Evolutionary conservation across 2,888 invertebrate genomes (phyloP), one percentile per base, ranked within the genome.

Genomic region (Watsonalla cultraria): DNA sequence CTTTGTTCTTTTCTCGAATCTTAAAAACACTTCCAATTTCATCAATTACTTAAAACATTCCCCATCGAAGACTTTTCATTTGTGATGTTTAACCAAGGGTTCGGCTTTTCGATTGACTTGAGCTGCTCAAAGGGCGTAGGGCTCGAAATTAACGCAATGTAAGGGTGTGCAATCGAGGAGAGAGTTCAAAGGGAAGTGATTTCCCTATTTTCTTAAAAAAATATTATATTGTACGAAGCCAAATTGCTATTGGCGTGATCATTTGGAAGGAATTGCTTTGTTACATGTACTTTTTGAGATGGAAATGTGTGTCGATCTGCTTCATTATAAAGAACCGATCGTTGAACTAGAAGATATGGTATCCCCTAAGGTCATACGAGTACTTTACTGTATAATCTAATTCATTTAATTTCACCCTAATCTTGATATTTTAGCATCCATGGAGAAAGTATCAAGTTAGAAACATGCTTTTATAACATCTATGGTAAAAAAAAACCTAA

Each of bases 61-160:
- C 69, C 75, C 76, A 80, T 80, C 70, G 76, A 76, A 78, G 86
- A 85, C 84, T 88, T 90, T 87, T 86, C 89, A 86, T 88, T 88
- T 86, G 79, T 80, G 79, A 86, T 88, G 87, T 89, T 89, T 89
- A 89, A 88, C 88, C 84, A 84, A 85, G 82, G 85, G 84, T 84
- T 87, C 85, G 86, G 83, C 85, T 88, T 90, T 82, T 83, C 89
- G 87, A 86, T 86, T 88, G 88, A 88, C 84, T 87, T 83, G 89
- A 86, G 83, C 80, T 76, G 83, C 82, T 90, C 90, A 90, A 90
- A 89, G 88, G 84, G 79, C 80, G 76, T 68, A 78, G 87, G 86
- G 81, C 67, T 69, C 70, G 61, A 76, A 87, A 90, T 89, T 89
- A 90, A 85, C 83, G 83, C 82, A 77, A 76, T 76, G 80, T 77